Evolutionary conservation across 2,113 vertebrate genomes (phyloP).

Genomic region (Nanger granti): DNA sequence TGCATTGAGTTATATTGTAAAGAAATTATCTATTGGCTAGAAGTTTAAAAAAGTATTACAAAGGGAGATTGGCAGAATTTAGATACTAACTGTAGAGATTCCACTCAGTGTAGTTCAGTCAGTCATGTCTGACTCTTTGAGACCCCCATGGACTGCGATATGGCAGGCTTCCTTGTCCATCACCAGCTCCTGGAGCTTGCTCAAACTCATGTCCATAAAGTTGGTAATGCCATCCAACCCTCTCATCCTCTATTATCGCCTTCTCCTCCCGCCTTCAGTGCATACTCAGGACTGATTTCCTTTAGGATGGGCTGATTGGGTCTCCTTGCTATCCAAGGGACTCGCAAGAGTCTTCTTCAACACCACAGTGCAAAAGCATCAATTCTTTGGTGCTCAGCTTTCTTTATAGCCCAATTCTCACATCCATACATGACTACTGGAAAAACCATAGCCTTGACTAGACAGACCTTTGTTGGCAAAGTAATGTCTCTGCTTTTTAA

Average conservation of each 20-base stretch:
- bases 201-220: neutral
- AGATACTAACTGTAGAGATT: neutral
- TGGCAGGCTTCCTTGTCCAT: neutral
- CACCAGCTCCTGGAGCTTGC: neutral
- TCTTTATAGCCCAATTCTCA: neutral
- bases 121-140: neutral
- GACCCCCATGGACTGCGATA: neutral
- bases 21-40: neutral
- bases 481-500: neutral
- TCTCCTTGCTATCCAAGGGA: neutral
- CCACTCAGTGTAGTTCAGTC: neutral
- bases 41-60: neutral
- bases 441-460: neutral
- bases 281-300: neutral
- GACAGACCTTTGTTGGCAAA: neutral
- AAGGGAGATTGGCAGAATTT: neutral
- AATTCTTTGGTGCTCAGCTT: neutral
- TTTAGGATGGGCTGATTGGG: neutral
- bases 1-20: neutral
- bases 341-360: neutral
- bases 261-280: fast-evolving
- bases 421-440: neutral
- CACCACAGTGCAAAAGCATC: neutral
- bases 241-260: neutral
- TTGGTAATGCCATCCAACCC: neutral